These are phyloP conservation scores for Eurystomus glaucurus DNA, from an alignment of 2,797 vertebrate species.

Conservation along the genomic window DNA sequence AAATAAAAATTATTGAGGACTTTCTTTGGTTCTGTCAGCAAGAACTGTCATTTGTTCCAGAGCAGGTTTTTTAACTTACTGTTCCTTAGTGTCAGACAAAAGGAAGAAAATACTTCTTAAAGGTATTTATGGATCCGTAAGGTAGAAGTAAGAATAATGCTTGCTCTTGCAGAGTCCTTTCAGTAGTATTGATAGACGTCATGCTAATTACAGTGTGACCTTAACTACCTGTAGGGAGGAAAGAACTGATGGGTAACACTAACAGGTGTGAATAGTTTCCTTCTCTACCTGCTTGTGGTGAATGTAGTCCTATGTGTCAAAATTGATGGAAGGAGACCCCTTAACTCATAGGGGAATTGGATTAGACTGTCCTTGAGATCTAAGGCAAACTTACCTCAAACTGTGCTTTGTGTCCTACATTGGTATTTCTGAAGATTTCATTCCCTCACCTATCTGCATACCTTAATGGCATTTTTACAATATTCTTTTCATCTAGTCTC, in stretches of 20 bases:
- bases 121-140: background rate
- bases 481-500: background rate
- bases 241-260: background rate
- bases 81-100: background rate
- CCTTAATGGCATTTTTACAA: background rate
- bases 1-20: background rate
- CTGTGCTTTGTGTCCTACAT: background rate
- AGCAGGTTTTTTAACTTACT: background rate
- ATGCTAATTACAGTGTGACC: constrained; percentile 4
- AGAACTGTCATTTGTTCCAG: background rate
- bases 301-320: background rate
- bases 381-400: background rate
- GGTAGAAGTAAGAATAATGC: background rate
- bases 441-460: background rate
- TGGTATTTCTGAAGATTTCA: background rate
- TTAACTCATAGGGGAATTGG: background rate
- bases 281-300: background rate
- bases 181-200: background rate
- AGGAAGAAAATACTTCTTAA: background rate
- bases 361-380: background rate
- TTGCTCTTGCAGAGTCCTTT: constrained; percentile 1
- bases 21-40: background rate
- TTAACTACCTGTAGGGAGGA: background rate
- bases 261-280: background rate
- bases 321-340: background rate